Evolutionary conservation across 2,797 vertebrate species (phyloP).

Genomic region (Gadopsis bispinosus): DNA sequence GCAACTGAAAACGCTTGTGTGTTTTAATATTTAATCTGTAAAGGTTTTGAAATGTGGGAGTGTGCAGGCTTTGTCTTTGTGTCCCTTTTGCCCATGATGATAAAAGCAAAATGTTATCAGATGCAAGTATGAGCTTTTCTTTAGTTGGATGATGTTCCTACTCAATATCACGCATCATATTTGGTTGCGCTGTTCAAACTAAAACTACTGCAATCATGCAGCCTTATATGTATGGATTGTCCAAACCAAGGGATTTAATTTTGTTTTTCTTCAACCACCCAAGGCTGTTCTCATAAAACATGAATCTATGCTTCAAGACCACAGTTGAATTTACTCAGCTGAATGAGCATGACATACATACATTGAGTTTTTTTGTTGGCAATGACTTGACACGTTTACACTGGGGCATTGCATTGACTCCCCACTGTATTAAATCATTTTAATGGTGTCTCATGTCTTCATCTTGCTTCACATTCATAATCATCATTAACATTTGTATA

Average conservation of each 20-base stretch:
- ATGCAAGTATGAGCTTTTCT: neutral
- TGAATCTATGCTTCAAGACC: constrained; percentile 7
- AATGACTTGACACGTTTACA: neutral
- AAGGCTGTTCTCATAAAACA: constrained; percentile 36
- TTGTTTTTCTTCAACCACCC: neutral
- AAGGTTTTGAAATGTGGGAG: constrained; percentile 5
- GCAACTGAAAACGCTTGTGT: neutral
- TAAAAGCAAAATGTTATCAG: constrained; percentile 5
- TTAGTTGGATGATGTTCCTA: neutral
- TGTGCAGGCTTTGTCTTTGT: neutral
- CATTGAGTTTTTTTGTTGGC: neutral
- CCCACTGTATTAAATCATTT: neutral
- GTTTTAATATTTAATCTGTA: neutral
- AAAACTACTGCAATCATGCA: neutral
- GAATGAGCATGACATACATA: constrained; percentile 1
- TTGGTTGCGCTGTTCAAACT: neutral
- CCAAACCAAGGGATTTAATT: neutral
- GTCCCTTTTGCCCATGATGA: constrained; percentile 4
- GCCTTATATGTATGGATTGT: neutral
- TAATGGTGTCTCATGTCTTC: neutral
- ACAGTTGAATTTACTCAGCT: constrained; percentile 8
- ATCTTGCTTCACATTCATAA: neutral
- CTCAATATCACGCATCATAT: neutral
- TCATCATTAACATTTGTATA: neutral
- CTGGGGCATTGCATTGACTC: neutral